Percentiles rank a stretch among this genome's conserved stretches.
phyloP scores from a whole-genome alignment of 1,140 invertebrate genomes.

The Rhyacophila brunnea region DNA sequence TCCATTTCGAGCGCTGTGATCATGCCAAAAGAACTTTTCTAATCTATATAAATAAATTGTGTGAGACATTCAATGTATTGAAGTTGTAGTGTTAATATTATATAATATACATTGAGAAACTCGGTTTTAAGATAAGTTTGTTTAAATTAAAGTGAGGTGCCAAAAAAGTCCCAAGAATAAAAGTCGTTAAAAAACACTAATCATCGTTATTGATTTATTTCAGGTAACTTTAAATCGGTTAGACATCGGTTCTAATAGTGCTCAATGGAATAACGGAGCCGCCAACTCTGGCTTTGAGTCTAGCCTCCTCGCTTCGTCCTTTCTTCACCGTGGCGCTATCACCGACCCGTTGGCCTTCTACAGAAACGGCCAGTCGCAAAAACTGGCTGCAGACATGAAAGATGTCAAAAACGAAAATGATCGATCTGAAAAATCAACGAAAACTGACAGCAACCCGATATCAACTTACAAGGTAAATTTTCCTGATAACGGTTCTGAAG shows the following conservation, averaged over 20 bases:
- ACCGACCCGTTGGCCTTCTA: conserved; percentile 5
- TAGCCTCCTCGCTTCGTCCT: conserved; percentile 37
- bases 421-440: conserved; percentile 41
- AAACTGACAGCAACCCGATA: conserved; percentile 36
- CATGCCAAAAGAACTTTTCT: too few species aligned
- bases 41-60: too few species aligned
- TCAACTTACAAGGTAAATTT: conserved; percentile 47
- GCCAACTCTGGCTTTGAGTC: conserved; percentile 42
- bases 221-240: conserved; percentile 52
- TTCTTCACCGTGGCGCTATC: conserved; percentile 30
- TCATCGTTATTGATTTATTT: conserved; percentile 37
- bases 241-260: conserved; percentile 38
- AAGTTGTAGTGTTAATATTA: too few species aligned
- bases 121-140: too few species aligned
- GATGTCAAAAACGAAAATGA: conserved; percentile 42
- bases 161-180: too few species aligned
- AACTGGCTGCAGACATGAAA: conserved; percentile 9
- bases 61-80: too few species aligned
- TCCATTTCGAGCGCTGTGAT: too few species aligned
- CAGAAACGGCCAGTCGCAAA: not conserved
- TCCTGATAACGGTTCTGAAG: conserved; percentile 27
- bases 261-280: conserved; percentile 33
- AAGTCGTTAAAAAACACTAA: too few species aligned
- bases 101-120: too few species aligned
- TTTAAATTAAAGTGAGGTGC: too few species aligned